phyloP scores from a whole-genome alignment of 2,113 vertebrate genomes.

The Formicarius rufipectus region DNA sequence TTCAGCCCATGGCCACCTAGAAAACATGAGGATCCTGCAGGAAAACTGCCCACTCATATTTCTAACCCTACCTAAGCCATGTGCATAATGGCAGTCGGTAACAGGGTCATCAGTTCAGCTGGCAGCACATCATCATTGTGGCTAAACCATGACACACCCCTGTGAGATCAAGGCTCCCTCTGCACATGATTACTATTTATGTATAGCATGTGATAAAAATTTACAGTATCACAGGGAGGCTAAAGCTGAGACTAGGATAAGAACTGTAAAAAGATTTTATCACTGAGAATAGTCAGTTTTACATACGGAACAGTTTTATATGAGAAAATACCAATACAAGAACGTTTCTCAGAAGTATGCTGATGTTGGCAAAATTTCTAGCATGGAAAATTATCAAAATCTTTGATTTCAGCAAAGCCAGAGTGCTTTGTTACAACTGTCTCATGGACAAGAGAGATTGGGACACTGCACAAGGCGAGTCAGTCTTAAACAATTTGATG shows the following conservation, averaged over 20 bases:
- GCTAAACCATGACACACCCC: not conserved
- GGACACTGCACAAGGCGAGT: not conserved
- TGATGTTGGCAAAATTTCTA: not conserved
- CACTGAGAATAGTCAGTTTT: not conserved
- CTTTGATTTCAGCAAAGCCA: not conserved
- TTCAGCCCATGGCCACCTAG: not conserved
- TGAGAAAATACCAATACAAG: not conserved
- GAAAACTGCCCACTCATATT: not conserved
- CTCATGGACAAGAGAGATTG: not conserved
- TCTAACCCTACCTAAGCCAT: not conserved
- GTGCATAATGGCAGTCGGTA: not conserved
- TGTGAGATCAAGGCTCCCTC: constrained; percentile 3
- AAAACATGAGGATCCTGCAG: not conserved
- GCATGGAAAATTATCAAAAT: not conserved
- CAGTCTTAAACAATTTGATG: not conserved
- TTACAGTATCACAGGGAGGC: constrained; percentile 21
- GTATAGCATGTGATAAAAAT: constrained; percentile 1
- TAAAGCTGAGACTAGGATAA: not conserved
- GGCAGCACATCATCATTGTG: not conserved
- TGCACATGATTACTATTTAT: constrained; percentile 18
- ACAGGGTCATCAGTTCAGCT: not conserved
- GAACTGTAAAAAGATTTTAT: constrained; percentile 48
- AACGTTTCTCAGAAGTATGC: not conserved
- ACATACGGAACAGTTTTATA: constrained; percentile 25
- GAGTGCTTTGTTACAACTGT: not conserved